Percentiles rank a stretch among this genome's conserved stretches.
Evolutionary conservation across 2,113 vertebrate genomes (phyloP).

Genomic region (Tauraco erythrolophus): DNA sequence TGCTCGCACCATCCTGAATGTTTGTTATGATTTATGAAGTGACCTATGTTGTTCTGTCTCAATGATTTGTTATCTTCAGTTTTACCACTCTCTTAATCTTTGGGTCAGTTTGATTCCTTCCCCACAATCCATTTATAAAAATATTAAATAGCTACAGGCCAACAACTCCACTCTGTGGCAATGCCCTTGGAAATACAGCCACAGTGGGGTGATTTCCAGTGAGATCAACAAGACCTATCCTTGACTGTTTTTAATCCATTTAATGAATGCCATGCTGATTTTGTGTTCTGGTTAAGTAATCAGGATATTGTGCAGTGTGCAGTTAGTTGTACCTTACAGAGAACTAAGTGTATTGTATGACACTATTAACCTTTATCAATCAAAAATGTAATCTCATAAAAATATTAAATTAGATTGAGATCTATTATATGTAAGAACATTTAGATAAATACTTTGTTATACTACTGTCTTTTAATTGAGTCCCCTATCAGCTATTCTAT

Average conservation of each 20-base stretch:
- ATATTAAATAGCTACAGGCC: background rate
- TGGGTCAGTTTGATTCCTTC: background rate
- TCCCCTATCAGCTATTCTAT: background rate
- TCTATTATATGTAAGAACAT: background rate
- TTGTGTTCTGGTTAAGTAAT: slow-evolving; percentile 12
- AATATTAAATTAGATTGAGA: background rate
- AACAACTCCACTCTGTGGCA: background rate
- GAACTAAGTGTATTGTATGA: background rate
- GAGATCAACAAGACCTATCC: background rate
- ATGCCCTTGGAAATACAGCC: background rate
- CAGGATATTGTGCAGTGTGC: background rate
- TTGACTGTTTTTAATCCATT: background rate
- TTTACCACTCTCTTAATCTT: background rate
- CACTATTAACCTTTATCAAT: slow-evolving; percentile 16
- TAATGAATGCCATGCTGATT: background rate
- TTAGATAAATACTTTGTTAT: background rate
- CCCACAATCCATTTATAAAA: background rate
- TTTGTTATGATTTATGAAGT: background rate
- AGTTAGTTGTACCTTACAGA: background rate
- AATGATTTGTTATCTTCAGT: background rate
- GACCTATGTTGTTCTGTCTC: background rate
- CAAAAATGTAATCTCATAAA: slow-evolving; percentile 29
- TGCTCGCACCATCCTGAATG: background rate
- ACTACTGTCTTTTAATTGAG: background rate
- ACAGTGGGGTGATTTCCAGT: background rate